These are phyloP conservation scores for Pomatorhinus ruficollis DNA, from an alignment of 2,113 vertebrate genomes.

Conservation along the genomic window DNA sequence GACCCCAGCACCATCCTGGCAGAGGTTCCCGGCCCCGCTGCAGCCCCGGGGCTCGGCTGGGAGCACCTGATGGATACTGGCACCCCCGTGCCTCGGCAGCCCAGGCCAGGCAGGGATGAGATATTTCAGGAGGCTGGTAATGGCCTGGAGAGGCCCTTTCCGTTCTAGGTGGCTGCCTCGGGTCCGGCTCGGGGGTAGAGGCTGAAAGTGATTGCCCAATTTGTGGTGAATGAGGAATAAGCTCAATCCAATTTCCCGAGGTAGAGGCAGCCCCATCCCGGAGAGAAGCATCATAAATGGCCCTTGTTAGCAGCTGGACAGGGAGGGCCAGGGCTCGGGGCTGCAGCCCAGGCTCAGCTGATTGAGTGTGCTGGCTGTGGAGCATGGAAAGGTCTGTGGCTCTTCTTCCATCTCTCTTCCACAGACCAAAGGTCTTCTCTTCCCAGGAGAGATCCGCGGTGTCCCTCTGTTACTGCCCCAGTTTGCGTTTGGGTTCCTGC, in stretches of 20 bases:
- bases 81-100: not conserved
- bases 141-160: not conserved
- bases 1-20: fast-evolving
- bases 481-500: not conserved
- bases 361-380: not conserved
- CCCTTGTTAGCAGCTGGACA: not conserved
- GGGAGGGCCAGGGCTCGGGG: not conserved
- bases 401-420: not conserved
- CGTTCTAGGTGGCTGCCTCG: not conserved
- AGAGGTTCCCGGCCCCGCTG: too few species aligned
- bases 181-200: not conserved
- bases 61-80: too few species aligned
- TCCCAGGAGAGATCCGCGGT: not conserved
- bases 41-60: too few species aligned
- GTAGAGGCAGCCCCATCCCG: not conserved
- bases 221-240: not conserved
- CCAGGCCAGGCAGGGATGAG: not conserved
- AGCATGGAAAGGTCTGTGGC: not conserved
- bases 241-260: not conserved
- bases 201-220: not conserved
- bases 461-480: not conserved
- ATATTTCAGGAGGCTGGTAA: not conserved
- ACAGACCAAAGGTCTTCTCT: not conserved
- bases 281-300: not conserved
- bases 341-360: not conserved